A percentile compares a stretch with the other conserved stretches of the same genome.
These are phyloP conservation scores for Nomada hirtipes DNA, from an alignment of 2,888 invertebrate genomes.

Conservation along the genomic window DNA sequence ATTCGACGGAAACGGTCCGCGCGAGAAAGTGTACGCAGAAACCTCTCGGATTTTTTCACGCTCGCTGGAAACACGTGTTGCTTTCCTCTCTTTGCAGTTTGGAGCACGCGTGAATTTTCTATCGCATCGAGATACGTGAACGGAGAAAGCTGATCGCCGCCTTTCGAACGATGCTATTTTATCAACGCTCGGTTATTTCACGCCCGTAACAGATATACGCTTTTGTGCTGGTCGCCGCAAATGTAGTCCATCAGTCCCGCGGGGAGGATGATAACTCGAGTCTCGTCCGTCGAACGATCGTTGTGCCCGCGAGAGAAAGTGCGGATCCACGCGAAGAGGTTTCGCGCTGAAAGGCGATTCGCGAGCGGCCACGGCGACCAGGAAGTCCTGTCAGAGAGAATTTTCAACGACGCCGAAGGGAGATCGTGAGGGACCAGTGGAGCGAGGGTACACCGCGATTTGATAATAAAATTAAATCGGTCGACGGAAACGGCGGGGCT, in stretches of 20 bases:
- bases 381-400: constrained; percentile 1
- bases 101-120: constrained; percentile 38
- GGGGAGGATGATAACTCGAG: background rate
- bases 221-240: background rate
- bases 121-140: constrained; percentile 22
- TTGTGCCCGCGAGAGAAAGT: constrained; percentile 30
- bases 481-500: too few relatives aligned
- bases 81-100: constrained; percentile 41
- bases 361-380: constrained; percentile 5
- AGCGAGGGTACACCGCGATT: too few relatives aligned
- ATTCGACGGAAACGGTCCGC: constrained; percentile 5
- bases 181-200: constrained; percentile 5
- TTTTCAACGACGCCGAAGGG: background rate
- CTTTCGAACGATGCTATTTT: constrained; percentile 38
- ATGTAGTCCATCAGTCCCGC: background rate
- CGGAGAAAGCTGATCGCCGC: constrained; percentile 53
- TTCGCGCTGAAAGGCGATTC: constrained; percentile 15
- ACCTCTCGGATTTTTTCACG: constrained; percentile 21
- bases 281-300: background rate
- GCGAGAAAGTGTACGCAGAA: constrained; percentile 37
- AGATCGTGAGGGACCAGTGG: too few relatives aligned
- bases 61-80: constrained; percentile 21
- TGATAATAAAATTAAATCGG: background rate
- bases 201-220: too few relatives aligned
- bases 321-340: constrained; percentile 8